Evolutionary conservation across 2,888 invertebrate species (phyloP).

Genomic region (Orthosia incerta): DNA sequence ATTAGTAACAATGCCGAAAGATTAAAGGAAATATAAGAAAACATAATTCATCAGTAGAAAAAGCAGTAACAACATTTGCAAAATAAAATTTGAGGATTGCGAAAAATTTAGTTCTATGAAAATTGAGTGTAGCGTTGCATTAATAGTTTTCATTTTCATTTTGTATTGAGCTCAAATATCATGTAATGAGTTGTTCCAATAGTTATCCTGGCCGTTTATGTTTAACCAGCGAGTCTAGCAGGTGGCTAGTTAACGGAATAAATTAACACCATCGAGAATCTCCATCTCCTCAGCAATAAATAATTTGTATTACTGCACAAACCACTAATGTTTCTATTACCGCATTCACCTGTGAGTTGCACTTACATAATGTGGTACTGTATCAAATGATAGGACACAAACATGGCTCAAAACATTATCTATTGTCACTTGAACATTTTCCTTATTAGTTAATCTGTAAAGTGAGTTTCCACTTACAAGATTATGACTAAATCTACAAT

Average conservation of each 20-base stretch:
- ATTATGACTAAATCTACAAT: constrained; percentile 48
- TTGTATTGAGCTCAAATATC: constrained; percentile 32
- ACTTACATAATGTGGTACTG: constrained; percentile 31
- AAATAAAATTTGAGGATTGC: background rate
- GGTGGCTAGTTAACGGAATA: constrained; percentile 51
- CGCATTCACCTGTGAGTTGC: constrained; percentile 33
- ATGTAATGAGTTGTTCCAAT: constrained; percentile 42
- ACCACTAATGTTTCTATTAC: constrained; percentile 58
- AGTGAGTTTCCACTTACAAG: constrained; percentile 28
- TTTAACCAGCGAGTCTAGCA: constrained; percentile 36
- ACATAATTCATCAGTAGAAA: too few relatives aligned
- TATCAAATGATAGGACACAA: constrained; percentile 35
- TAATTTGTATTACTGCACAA: constrained; percentile 45
- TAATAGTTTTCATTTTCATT: constrained; percentile 28
- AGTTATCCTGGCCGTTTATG: constrained; percentile 36
- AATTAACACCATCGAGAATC: constrained; percentile 56
- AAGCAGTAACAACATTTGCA: background rate
- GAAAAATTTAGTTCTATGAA: background rate
- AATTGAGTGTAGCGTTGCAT: background rate
- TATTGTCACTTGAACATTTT: constrained; percentile 40
- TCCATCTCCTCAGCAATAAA: constrained; percentile 51
- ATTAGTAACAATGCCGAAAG: background rate
- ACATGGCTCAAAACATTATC: constrained; percentile 28
- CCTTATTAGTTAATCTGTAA: constrained; percentile 37
- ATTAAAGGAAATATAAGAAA: background rate